Percentiles rank a stretch among this genome's conserved stretches.
Evolutionary conservation across 2,888 invertebrate species (phyloP).

Genomic region (Psylliodes chrysocephalus): DNA sequence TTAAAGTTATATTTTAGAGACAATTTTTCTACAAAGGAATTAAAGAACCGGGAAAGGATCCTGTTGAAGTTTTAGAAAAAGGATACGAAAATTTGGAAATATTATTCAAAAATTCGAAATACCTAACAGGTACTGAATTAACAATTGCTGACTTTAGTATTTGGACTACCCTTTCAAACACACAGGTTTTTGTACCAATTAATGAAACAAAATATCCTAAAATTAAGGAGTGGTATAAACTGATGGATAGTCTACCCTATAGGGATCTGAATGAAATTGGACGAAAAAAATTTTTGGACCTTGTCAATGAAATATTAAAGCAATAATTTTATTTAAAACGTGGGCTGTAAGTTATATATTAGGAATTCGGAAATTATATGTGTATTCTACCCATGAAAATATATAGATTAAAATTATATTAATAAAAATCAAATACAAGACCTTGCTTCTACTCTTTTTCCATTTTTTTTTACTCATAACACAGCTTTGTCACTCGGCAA

Average conservation of each 20-base stretch:
- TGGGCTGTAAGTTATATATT: too few species aligned
- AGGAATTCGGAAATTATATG: too few species aligned
- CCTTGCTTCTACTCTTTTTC: too few species aligned
- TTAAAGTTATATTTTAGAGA: background rate
- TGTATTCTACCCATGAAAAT: too few species aligned
- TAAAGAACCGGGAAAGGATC: background rate
- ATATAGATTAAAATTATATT: too few species aligned
- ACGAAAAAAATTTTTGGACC: background rate
- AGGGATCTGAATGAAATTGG: background rate
- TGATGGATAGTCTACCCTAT: background rate
- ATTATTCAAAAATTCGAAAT: background rate
- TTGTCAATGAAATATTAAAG: background rate
- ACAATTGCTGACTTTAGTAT: conserved; percentile 8
- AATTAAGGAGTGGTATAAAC: background rate
- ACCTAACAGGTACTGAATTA: background rate
- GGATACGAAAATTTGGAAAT: conserved; percentile 1
- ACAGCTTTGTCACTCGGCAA: too few species aligned
- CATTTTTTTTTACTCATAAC: too few species aligned
- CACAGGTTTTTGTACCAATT: background rate
- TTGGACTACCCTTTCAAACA: conserved; percentile 3
- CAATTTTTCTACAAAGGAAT: background rate
- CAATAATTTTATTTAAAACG: background rate
- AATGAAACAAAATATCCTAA: background rate
- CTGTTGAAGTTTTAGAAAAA: conserved; percentile 1
- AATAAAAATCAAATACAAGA: too few species aligned